A percentile compares a stretch with the other conserved stretches of the same genome.
These are phyloP conservation scores for Phortica okadai DNA, from an alignment of 2,888 invertebrate species.

Conservation along the genomic window DNA sequence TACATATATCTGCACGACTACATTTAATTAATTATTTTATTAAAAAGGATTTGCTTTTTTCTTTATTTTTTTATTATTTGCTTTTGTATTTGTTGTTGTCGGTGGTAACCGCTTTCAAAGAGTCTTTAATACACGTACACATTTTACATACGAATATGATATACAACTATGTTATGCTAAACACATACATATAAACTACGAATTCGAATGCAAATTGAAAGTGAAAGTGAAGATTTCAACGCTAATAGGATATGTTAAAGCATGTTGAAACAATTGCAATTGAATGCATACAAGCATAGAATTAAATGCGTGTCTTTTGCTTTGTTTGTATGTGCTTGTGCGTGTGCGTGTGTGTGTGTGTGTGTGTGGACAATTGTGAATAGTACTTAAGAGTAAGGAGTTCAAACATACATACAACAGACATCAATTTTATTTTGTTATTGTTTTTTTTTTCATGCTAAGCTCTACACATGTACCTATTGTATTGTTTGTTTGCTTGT, in stretches of 20 bases:
- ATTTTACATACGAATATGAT: background rate
- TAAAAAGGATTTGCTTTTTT: background rate
- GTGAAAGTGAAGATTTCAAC: too few relatives aligned
- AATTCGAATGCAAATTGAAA: background rate
- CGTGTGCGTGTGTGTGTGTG: conserved; percentile 5
- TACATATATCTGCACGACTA: too few relatives aligned
- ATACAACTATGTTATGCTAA: background rate
- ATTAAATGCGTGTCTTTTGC: background rate
- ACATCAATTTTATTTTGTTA: too few relatives aligned
- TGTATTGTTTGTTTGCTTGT: background rate
- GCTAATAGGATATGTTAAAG: background rate
- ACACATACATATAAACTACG: background rate
- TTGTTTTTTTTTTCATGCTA: too few relatives aligned
- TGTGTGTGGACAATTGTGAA: background rate
- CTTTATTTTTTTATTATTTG: background rate
- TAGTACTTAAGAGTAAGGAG: too few relatives aligned
- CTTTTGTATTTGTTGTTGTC: conserved; percentile 50
- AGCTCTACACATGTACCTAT: too few relatives aligned
- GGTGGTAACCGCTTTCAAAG: conserved; percentile 61
- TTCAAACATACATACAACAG: too few relatives aligned
- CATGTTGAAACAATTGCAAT: too few relatives aligned
- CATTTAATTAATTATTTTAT: too few relatives aligned
- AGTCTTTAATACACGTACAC: conserved; percentile 45
- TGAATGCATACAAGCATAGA: conserved; percentile 18
- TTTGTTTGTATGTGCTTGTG: background rate